A percentile compares a stretch with the other conserved stretches of the same genome.
Evolutionary conservation across 1,140 invertebrate genomes (phyloP).

Genomic region (Idris sp.): DNA sequence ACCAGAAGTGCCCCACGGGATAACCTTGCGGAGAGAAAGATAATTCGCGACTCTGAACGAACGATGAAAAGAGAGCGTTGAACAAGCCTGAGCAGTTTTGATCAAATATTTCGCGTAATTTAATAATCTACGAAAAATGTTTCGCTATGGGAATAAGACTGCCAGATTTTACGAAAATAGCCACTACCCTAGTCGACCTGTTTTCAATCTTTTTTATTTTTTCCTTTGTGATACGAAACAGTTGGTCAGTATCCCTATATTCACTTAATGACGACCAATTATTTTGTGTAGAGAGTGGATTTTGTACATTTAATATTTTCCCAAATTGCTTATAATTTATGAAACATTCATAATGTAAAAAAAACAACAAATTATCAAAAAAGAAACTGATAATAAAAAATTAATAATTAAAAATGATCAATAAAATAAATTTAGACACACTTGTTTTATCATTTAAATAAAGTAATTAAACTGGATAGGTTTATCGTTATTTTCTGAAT

Average conservation of each 20-base stretch:
- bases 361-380: too few species aligned
- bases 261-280: conserved; percentile 68
- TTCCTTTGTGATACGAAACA: conserved; percentile 19
- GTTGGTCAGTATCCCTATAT: conserved; percentile 14
- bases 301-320: too few species aligned
- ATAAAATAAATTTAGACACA: too few species aligned
- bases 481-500: neutral
- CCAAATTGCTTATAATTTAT: too few species aligned
- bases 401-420: too few species aligned
- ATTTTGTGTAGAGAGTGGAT: conserved; percentile 63
- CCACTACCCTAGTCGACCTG: conserved; percentile 7
- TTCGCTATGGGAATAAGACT: conserved; percentile 41
- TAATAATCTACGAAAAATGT: conserved; percentile 46
- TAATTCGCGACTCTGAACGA: conserved; percentile 12
- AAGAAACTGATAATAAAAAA: too few species aligned
- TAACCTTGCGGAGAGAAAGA: conserved; percentile 41
- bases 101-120: conserved; percentile 60
- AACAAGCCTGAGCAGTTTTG: conserved; percentile 38
- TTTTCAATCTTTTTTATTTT: conserved; percentile 27
- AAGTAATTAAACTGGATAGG: too few species aligned
- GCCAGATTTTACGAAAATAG: conserved; percentile 42
- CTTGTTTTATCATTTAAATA: too few species aligned
- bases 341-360: too few species aligned
- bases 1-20: conserved; percentile 74
- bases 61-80: conserved; percentile 10